A percentile compares a stretch with the other conserved stretches of the same genome.
These are phyloP conservation scores for Spheniscus humboldti DNA, from an alignment of 2,797 vertebrate genomes.

Conservation along the genomic window DNA sequence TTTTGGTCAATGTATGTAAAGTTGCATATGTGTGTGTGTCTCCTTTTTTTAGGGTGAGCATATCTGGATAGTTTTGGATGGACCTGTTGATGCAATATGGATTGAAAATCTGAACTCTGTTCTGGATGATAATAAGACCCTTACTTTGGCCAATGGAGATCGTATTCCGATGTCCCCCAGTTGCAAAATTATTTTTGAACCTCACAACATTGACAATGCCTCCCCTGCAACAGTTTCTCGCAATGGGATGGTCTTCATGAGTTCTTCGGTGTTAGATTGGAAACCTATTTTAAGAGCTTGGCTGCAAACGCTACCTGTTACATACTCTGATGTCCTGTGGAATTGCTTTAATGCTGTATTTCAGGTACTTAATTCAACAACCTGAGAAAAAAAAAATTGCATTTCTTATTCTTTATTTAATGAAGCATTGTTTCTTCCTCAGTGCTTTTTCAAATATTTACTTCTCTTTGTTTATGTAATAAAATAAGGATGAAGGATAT, in stretches of 20 bases:
- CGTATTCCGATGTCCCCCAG: conserved; percentile 95
- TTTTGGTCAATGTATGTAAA: not conserved
- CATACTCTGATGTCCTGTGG: conserved; percentile 70
- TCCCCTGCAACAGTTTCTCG: conserved; percentile 96
- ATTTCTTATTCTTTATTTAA: not conserved
- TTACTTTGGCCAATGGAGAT: conserved; percentile 94
- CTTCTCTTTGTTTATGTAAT: not conserved
- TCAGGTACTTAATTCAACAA: conserved; percentile 70
- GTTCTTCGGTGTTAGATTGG: conserved; percentile 91
- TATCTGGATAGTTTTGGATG: conserved; percentile 95
- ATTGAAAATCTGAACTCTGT: conserved; percentile 99
- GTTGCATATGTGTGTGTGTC: not conserved
- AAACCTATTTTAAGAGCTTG: conserved; percentile 90
- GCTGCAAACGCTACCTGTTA: conserved; percentile 71
- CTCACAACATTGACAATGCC: conserved; percentile 96
- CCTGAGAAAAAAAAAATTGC: not conserved
- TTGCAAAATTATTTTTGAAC: conserved; percentile 95
- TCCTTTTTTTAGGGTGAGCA: conserved; percentile 73
- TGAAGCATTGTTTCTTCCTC: not conserved
- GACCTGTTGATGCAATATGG: conserved; percentile 96
- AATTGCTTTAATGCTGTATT: conserved; percentile 76
- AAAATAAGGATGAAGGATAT: not conserved
- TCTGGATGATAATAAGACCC: conserved; percentile 94
- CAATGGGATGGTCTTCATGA: conserved; percentile 99
- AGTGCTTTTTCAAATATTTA: not conserved